These are phyloP conservation scores for Celastrina argiolus DNA, from an alignment of 2,888 invertebrate genomes.

Conservation along the genomic window DNA sequence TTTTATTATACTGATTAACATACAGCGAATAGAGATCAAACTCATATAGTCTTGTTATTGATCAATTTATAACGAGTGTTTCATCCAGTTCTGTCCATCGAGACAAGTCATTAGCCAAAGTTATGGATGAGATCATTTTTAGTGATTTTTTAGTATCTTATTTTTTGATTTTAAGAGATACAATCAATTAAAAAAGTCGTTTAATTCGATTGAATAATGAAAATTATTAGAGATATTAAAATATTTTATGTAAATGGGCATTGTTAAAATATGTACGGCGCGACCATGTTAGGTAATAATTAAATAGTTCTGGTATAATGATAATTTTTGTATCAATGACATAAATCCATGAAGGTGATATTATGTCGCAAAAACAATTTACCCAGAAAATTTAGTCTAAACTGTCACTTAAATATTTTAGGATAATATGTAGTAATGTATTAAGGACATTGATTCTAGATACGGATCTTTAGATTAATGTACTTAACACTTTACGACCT, in stretches of 20 bases:
- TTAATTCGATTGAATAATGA: not conserved
- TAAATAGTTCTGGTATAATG: too few relatives aligned
- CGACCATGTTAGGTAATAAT: too few relatives aligned
- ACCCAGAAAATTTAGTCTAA: too few relatives aligned
- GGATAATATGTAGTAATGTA: too few relatives aligned
- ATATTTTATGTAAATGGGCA: not conserved
- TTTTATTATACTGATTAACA: not conserved
- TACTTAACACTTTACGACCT: too few relatives aligned
- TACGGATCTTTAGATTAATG: too few relatives aligned
- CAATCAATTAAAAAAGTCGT: not conserved
- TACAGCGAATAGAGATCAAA: not conserved
- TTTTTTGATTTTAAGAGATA: not conserved
- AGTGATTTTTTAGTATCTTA: not conserved
- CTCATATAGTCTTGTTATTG: not conserved
- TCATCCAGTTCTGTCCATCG: not conserved
- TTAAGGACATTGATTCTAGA: too few relatives aligned
- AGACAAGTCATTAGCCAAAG: not conserved
- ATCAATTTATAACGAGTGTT: not conserved
- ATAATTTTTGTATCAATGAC: too few relatives aligned
- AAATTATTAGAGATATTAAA: not conserved
- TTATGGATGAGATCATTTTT: not conserved
- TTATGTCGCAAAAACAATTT: too few relatives aligned
- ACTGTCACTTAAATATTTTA: too few relatives aligned
- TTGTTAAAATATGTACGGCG: too few relatives aligned
- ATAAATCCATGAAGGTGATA: too few relatives aligned